phyloP scores from a whole-genome alignment of 2,797 vertebrate species.

The Masticophis lateralis region DNA sequence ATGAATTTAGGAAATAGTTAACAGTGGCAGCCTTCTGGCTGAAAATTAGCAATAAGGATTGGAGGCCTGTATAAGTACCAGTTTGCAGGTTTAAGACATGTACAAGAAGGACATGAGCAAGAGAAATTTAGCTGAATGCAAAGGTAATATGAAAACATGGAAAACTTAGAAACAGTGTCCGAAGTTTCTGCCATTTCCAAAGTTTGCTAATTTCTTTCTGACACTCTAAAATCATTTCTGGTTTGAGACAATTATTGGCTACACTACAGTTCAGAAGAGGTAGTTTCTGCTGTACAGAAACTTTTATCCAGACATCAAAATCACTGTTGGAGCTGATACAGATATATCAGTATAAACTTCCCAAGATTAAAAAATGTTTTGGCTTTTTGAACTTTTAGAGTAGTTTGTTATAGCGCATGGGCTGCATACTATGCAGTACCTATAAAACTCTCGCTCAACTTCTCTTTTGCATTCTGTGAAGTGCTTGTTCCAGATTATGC shows the following conservation, averaged over 20 bases:
- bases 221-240: neutral
- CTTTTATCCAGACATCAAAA: neutral
- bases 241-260: neutral
- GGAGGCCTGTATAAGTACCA: neutral
- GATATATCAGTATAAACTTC: neutral
- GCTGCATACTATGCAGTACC: neutral
- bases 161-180: neutral
- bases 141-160: neutral
- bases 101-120: neutral
- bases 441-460: neutral
- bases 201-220: neutral
- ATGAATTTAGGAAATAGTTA: neutral
- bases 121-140: neutral
- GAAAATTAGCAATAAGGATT: neutral
- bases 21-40: neutral
- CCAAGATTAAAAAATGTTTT: neutral
- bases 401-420: neutral
- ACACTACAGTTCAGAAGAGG: neutral
- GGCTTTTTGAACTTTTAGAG: slow-evolving; percentile 8
- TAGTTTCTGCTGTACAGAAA: neutral
- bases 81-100: neutral
- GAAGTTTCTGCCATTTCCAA: neutral
- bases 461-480: neutral
- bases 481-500: neutral
- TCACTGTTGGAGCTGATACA: neutral